A percentile compares a stretch with the other conserved stretches of the same genome.
These are phyloP conservation scores for Xenops minutus DNA, from an alignment of 2,797 vertebrate genomes.

Conservation along the genomic window DNA sequence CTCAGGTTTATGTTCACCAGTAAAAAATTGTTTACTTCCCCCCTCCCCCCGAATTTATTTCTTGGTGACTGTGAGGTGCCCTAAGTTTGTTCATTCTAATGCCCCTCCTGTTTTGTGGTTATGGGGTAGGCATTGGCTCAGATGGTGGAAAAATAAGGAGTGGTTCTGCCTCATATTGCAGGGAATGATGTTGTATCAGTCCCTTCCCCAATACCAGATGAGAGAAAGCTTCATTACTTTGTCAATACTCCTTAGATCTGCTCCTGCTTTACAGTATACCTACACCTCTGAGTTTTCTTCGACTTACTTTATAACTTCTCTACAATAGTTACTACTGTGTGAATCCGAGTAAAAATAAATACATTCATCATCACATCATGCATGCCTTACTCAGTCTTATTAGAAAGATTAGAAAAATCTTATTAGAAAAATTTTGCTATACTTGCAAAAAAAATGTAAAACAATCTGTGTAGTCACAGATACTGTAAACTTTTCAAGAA, in stretches of 20 bases:
- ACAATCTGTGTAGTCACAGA: background rate
- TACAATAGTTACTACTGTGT: background rate
- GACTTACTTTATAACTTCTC: background rate
- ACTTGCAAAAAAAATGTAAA: background rate
- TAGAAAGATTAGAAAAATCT: background rate
- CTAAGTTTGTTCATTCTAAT: background rate
- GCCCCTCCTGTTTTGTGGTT: background rate
- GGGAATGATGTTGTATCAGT: background rate
- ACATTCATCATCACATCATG: background rate
- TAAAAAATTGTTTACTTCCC: background rate
- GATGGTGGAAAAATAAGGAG: background rate
- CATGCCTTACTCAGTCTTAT: background rate
- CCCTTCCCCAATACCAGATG: background rate
- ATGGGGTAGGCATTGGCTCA: background rate
- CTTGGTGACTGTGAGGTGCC: background rate
- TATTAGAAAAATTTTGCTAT: background rate
- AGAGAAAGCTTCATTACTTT: background rate
- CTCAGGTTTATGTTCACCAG: background rate
- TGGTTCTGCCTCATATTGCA: background rate
- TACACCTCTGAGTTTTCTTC: background rate
- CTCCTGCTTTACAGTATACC: background rate
- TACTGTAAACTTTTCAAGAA: background rate
- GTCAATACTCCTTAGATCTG: background rate
- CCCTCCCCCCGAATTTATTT: rapidly evolving
- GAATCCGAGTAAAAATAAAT: background rate